Percentiles rank a stretch among this genome's conserved stretches.
phyloP scores from a whole-genome alignment of 2,888 invertebrate genomes.

The Lottia gigantea region DNA sequence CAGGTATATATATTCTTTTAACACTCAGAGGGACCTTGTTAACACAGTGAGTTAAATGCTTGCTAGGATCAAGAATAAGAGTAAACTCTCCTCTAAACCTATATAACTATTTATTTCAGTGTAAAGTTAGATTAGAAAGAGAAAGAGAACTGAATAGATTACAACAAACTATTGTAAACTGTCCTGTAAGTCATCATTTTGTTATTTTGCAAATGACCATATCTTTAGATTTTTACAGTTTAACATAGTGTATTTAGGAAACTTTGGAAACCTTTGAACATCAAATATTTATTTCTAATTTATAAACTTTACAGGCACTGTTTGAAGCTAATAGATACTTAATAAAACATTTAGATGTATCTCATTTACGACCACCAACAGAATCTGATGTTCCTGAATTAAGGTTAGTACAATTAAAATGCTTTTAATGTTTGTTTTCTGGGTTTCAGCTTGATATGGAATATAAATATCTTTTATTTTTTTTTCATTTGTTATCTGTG shows the following conservation, averaged over 20 bases:
- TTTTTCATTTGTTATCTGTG: no score
- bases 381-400: constrained; percentile 46
- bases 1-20: constrained; percentile 41
- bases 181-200: constrained; percentile 54
- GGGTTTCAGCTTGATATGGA: no score
- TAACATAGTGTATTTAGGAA: no score
- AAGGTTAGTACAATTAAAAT: constrained; percentile 37
- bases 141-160: constrained; percentile 55
- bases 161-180: constrained; percentile 45
- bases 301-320: constrained; percentile 45
- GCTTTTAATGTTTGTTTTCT: no score
- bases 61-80: no score
- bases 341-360: constrained; percentile 58
- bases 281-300: no score
- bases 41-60: neutral
- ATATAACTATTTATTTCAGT: constrained; percentile 41
- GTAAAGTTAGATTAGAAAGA: constrained; percentile 53
- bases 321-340: constrained; percentile 63
- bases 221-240: no score
- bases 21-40: no score
- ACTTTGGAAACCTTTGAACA: no score
- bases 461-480: no score
- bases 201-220: no score
- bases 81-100: no score
- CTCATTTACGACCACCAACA: constrained; percentile 54